Evolutionary conservation across 2,113 vertebrate genomes (phyloP), one percentile per base, ranked within the genome.

Genomic region (Hippolais icterina): DNA sequence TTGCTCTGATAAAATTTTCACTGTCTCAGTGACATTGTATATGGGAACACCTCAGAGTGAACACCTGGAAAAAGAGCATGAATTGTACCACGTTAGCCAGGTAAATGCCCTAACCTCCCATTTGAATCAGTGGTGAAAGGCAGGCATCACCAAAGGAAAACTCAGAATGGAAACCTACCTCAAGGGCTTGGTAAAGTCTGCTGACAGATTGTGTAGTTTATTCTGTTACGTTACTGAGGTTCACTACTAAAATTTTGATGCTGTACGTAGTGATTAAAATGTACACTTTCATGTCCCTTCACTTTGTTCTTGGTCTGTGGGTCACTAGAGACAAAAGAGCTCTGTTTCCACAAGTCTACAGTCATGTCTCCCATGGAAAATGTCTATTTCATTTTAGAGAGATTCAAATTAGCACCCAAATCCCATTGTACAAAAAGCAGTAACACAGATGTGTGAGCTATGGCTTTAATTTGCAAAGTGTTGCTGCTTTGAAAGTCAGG

Each of bases 401-500:
- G 35, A 72, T 78, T 87, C 66, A 90, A 89, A 59, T 66, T 79
- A 87, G 68, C n/a, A 23, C 25, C 41, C 46, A 70, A 47, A 71
- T 15, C 15, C n/a, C 33, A 5, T 4, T 57, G 56, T 74, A 65
- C 65, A 65, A 78, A 75, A 93, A 19, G 28, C 57, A 70, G 33
- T 54, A 35, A 24, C 33, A 21, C 19, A 52, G 35, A 37, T 78
- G 12, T 46, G 52, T 66, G 39, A 82, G 57, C 83, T 90, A 18
- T 1, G 0, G 42, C 52, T 91, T 77, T 52, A 37, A 91, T 94
- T 89, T 86, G 18, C 24, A 47, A 63, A 52, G 25, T 39, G 68
- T 76, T 94, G 71, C 65, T 94, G 57, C 42, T 29, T 33, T 93
- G 78, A 84, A 91, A 96, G 76, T 87, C 47, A 37, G 29, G 14